These are phyloP conservation scores for Drosophila algonquin DNA, from an alignment of 2,888 invertebrate species.

Conservation along the genomic window DNA sequence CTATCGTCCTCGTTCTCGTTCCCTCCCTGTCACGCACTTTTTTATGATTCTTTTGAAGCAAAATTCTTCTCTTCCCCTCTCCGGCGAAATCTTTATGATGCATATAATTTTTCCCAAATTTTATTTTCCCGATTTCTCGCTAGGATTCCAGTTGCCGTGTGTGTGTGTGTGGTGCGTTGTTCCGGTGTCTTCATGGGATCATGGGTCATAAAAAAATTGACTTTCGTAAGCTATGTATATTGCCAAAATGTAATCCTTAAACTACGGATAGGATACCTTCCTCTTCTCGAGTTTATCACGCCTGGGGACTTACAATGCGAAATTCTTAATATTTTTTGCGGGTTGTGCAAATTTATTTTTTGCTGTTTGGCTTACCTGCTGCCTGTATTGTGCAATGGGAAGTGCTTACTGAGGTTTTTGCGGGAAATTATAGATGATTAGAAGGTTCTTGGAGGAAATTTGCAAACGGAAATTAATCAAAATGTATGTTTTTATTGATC, in stretches of 20 bases:
- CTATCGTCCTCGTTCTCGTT: slow-evolving; percentile 18
- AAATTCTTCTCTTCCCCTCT: slow-evolving; percentile 38
- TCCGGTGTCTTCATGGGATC: slow-evolving; percentile 49
- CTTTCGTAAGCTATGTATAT: slow-evolving; percentile 64
- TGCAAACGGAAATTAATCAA: not conserved
- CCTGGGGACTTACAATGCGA: slow-evolving; percentile 40
- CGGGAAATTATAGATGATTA: not conserved
- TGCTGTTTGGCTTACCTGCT: slow-evolving; percentile 28
- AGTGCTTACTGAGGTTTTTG: slow-evolving; percentile 2
- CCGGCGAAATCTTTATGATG: slow-evolving; percentile 67
- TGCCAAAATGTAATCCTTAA: slow-evolving; percentile 40
- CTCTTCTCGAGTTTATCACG: slow-evolving; percentile 55
- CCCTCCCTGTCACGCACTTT: slow-evolving; percentile 40
- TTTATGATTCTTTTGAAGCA: slow-evolving; percentile 68
- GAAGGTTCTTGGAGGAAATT: not conserved
- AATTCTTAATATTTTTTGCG: slow-evolving; percentile 33
- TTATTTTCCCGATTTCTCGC: slow-evolving; percentile 37
- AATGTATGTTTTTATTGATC: not conserved
- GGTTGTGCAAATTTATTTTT: slow-evolving; percentile 26
- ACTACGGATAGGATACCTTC: slow-evolving; percentile 9
- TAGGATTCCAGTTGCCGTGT: slow-evolving; percentile 9
- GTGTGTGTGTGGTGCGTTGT: slow-evolving; percentile 32
- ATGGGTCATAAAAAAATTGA: slow-evolving; percentile 73
- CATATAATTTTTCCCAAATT: slow-evolving; percentile 69
- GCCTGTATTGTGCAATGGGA: slow-evolving; percentile 33